These are phyloP conservation scores for Gambelia wislizenii DNA, from an alignment of 2,797 vertebrate genomes.

Conservation along the genomic window DNA sequence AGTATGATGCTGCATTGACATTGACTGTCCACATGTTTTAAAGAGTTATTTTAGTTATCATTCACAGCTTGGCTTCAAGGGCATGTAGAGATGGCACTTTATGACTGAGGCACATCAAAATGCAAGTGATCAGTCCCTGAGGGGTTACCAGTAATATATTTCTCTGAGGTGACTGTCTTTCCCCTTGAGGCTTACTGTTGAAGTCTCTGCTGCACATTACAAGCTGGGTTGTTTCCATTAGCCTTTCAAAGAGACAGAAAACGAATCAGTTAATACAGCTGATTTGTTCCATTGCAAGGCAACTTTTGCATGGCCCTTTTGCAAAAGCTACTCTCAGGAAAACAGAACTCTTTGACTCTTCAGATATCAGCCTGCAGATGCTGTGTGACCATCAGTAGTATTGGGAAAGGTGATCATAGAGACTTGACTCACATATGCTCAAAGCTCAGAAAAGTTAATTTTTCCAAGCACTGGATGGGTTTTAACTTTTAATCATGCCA, in stretches of 20 bases:
- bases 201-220: background rate
- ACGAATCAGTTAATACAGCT: conserved; percentile 1
- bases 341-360: background rate
- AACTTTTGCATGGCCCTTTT: background rate
- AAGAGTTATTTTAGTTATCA: background rate
- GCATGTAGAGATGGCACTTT: background rate
- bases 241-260: background rate
- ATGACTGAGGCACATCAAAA: background rate
- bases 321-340: background rate
- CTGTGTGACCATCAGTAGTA: too few relatives aligned
- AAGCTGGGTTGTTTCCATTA: background rate
- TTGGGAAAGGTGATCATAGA: background rate
- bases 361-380: background rate
- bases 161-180: background rate
- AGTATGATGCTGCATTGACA: background rate
- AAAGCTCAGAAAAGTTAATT: too few relatives aligned
- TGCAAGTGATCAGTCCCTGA: background rate
- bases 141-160: background rate
- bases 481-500: background rate
- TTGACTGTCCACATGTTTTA: background rate
- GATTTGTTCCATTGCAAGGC: background rate
- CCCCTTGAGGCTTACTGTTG: background rate
- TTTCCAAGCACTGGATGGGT: too few relatives aligned
- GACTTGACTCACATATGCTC: too few relatives aligned
- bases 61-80: conserved; percentile 10